Conservation (phyloP, 1,140 invertebrate species). For the Anadara kagoshimensis region DNA sequence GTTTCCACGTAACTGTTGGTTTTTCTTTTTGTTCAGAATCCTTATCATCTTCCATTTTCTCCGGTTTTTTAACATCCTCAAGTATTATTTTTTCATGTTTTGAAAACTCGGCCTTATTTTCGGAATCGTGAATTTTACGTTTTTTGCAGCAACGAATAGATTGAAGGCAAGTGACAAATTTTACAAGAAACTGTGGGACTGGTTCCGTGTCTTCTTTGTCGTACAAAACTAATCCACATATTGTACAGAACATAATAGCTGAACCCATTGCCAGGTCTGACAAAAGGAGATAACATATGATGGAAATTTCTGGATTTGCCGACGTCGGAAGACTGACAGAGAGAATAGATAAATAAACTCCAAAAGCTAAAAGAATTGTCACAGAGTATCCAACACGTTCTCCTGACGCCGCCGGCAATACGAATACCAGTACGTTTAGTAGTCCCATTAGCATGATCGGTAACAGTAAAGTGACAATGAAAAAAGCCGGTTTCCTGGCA, state of each 20-base stretch:
- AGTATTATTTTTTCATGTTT: no score
- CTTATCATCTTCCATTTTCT: no score
- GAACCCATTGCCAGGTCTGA: slow-evolving; percentile 2
- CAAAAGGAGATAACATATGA: neutral
- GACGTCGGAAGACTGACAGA: slow-evolving; percentile 78
- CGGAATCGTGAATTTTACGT: no score
- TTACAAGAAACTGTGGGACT: slow-evolving; percentile 12
- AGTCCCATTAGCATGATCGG: slow-evolving; percentile 77
- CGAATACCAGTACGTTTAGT: slow-evolving; percentile 77
- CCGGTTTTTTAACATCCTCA: no score
- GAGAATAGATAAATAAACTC: slow-evolving; percentile 78
- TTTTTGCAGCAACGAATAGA: no score
- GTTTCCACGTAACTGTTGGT: no score
- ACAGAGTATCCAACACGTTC: slow-evolving; percentile 78
- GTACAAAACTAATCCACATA: slow-evolving; percentile 25
- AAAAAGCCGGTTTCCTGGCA: slow-evolving; percentile 53
- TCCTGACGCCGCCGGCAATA: slow-evolving; percentile 77
- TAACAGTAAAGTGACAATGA: slow-evolving; percentile 77
- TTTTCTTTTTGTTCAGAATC: no score
- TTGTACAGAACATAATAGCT: slow-evolving; percentile 20
- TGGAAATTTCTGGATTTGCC: slow-evolving; percentile 64
- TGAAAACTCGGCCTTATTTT: no score
- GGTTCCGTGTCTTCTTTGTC: slow-evolving; percentile 29
- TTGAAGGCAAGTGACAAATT: slow-evolving; percentile 9
- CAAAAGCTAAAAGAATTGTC: slow-evolving; percentile 77